Evolutionary conservation across 2,797 vertebrate species (phyloP), one percentile per base, ranked within the genome.

Genomic region (Botia kubotai): DNA sequence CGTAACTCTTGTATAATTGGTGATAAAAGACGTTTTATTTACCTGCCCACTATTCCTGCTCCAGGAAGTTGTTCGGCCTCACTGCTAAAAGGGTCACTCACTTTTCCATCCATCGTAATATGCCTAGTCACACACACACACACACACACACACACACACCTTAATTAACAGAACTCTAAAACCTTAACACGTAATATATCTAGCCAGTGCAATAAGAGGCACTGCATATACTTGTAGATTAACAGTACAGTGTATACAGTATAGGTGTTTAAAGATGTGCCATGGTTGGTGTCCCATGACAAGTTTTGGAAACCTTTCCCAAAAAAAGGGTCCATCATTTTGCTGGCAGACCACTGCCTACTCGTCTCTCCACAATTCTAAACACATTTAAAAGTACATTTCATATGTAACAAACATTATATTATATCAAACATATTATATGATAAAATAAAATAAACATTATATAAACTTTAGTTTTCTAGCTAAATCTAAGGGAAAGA

Each of bases 41-140:
- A 94, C 94, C 87, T 93, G 33, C 92, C 83, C 78, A 94, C 0
- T 71, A 94, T 48, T 74, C 93, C 91, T 19, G 87, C 87, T 55
- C 89, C 89, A 11, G 94, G 93, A 65, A 90, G 92, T 82, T 92
- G 91, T 55, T 92, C 91, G n/a, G 91, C 86, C 13, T 93, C 91
- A 17, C 89, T 89, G 75, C 75, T 82, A 81, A 95, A 94, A 55
- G 91, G 87, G 83, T 94, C 94, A 72, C 89, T 93, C 29, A 87
- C 87, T 85, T 95, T 95, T 72, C 84, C 89, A 76, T 94, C 94
- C 95, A 95, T 96, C 81, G 91, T 90, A 48, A 90, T 82, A 0
- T 81, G 79, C 72, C 90, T 91, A 88, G 90, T 91, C 82, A 91
- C 90, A 46, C 89, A 62, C 26, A 62, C 91, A 50, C 90, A 91